Base-by-base conservation (phyloP, 2,888 invertebrate species). In the Dendrolimus houi region DNA sequence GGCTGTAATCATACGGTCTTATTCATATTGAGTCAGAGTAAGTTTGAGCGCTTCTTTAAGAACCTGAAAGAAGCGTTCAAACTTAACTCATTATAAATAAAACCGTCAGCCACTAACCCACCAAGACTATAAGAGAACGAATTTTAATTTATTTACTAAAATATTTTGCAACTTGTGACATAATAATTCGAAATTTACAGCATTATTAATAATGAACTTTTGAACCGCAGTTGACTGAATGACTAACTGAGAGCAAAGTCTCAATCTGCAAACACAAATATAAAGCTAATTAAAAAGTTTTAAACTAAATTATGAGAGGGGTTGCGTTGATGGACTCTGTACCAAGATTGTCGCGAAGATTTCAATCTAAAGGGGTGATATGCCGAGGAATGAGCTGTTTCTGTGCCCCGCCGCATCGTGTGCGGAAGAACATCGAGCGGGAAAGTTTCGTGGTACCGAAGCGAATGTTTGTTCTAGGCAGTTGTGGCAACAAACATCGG, bases 251-350 rank as follows among this genome's bases (percentile, higher is more conserved):
- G 75, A 80, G 76, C 79, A 67, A 89, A 85, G 86, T 86, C 90
- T 90, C 90, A 87, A 90, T 90, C 87, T 84, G 81, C 87, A 89
- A 90, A 90, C 87, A 90, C 89, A 90, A 90, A 90, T 87, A 89
- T 89, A 89, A 90, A 90, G 87, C 89, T 90, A 90, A 90, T 90
- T 90, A 88, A 90, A 90, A 90, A 90, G 89, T 90, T 90, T 83
- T 79, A 83, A 90, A 90, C 89, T 88, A 85, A 89, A 89, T 90
- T 90, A 90, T 90, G 87, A 87, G 89, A 87, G 89, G 88, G 90
- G 87, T 85, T 82, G 83, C 79, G 80, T 72, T 77, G 82, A 81
- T 81, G 81, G 83, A 75, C 87, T 81, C 82, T 65, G 87, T 83
- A 87, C 88, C 85, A 87, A 85, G 87, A 85, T 87, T 85, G 81